Percentiles rank a stretch among this genome's conserved stretches.
phyloP scores from a whole-genome alignment of 2,888 invertebrate genomes.

The Chymomyza caudatula region DNA sequence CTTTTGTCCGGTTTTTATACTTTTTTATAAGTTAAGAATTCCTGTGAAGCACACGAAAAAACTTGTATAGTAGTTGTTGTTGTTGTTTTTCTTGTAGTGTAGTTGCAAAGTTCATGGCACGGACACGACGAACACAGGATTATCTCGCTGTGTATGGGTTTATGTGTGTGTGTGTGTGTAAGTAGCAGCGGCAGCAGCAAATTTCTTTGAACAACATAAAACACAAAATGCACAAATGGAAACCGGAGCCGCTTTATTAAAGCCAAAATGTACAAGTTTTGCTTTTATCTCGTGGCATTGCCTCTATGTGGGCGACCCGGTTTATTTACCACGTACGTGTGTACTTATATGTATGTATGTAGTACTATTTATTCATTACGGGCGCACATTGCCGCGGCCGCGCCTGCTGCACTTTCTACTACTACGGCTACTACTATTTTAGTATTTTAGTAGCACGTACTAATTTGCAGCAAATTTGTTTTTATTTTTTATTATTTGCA shows the following conservation, averaged over 20 bases:
- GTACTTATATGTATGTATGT: not conserved
- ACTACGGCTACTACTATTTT: constrained; percentile 23
- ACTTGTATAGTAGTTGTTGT: constrained; percentile 22
- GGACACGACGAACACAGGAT: constrained; percentile 22
- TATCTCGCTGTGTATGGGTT: constrained; percentile 6
- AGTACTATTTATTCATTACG: constrained; percentile 36
- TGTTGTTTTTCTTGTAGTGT: too few relatives aligned
- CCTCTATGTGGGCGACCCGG: constrained; percentile 53
- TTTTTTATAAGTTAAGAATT: constrained; percentile 26
- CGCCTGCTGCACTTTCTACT: constrained; percentile 58
- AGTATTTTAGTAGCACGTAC: constrained; percentile 10
- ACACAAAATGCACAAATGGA: constrained; percentile 3
- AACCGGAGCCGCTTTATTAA: not conserved
- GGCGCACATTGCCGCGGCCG: constrained; percentile 25
- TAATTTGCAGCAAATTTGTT: constrained; percentile 23
- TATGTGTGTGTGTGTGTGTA: not conserved
- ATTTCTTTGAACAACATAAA: constrained; percentile 30
- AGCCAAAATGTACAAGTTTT: not conserved
- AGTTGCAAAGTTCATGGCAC: constrained; percentile 20
- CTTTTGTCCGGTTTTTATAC: constrained; percentile 7
- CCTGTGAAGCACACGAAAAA: constrained; percentile 40
- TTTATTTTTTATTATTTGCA: constrained; percentile 23
- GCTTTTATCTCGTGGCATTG: not conserved
- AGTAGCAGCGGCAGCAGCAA: constrained; percentile 29
- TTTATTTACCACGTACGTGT: constrained; percentile 51